Evolutionary conservation across 2,113 vertebrate genomes (phyloP).

Genomic region (Ellobius talpinus): DNA sequence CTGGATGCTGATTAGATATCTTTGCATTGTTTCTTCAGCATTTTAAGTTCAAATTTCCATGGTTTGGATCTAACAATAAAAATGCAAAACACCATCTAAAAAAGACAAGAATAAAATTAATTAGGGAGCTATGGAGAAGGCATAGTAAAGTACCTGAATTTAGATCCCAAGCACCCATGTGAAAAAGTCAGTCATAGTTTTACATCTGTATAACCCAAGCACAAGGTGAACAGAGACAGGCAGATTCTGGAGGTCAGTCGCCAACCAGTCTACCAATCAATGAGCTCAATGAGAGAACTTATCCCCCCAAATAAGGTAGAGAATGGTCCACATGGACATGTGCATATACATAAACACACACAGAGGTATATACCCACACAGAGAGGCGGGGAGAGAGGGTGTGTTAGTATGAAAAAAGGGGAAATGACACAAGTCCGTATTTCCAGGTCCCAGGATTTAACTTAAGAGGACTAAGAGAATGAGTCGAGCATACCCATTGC

Average conservation of each 20-base stretch:
- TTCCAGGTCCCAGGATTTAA: not conserved
- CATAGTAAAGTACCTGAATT: not conserved
- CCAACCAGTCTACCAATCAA: no score
- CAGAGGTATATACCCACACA: no score
- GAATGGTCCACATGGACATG: not conserved
- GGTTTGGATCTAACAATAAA: slow-evolving; percentile 77
- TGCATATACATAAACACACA: not conserved
- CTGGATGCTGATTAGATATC: slow-evolving; percentile 9
- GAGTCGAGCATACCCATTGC: not conserved
- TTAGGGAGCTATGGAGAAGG: not conserved
- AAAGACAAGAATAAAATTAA: slow-evolving; percentile 47
- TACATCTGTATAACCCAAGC: not conserved
- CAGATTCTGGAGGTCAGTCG: not conserved
- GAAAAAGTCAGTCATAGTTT: not conserved
- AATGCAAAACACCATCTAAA: slow-evolving; percentile 68
- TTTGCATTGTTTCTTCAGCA: slow-evolving; percentile 68
- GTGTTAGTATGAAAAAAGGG: not conserved
- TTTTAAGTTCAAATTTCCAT: slow-evolving; percentile 74
- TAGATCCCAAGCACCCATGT: not conserved
- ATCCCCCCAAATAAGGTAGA: not conserved
- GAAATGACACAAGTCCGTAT: not conserved
- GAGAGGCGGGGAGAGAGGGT: no score
- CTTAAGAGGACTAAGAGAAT: not conserved
- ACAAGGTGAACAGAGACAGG: not conserved
- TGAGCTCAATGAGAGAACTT: not conserved